Evolutionary conservation across 2,113 vertebrate species (phyloP).

Genomic region (Syngnathus scovelli): DNA sequence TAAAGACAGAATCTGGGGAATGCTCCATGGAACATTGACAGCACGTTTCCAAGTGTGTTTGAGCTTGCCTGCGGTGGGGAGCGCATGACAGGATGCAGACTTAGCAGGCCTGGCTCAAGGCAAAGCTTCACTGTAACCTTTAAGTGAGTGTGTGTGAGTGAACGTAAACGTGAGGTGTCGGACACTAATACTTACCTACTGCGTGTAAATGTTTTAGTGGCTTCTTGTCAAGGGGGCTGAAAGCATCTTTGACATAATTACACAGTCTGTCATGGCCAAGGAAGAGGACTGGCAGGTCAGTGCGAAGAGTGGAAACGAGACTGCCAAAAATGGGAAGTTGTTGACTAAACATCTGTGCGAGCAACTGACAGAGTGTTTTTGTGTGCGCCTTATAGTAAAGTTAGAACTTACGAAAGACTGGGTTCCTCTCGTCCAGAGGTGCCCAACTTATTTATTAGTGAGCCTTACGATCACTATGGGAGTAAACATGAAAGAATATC

Average conservation of each 20-base stretch:
- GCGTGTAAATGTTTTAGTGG: conserved; percentile 48
- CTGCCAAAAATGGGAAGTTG: conserved; percentile 47
- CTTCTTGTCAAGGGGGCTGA: conserved; percentile 42
- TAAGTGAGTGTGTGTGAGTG: conserved; percentile 14
- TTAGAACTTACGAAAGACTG: neutral
- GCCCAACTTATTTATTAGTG: neutral
- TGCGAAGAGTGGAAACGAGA: conserved; percentile 42
- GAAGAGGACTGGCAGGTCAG: conserved; percentile 39
- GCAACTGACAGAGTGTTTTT: conserved; percentile 6
- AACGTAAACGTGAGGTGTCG: conserved; percentile 28
- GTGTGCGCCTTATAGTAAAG: no score
- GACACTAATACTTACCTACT: conserved; percentile 49
- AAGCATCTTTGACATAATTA: conserved; percentile 52
- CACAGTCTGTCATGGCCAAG: conserved; percentile 44
- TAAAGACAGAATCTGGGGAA: conserved; percentile 44
- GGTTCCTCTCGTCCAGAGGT: neutral
- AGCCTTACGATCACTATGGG: no score
- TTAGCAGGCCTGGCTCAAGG: conserved; percentile 19
- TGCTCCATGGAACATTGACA: conserved; percentile 18
- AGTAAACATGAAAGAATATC: no score
- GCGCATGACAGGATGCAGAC: conserved; percentile 35
- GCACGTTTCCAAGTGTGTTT: conserved; percentile 29
- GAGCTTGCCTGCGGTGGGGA: conserved; percentile 25
- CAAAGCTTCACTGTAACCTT: conserved; percentile 33
- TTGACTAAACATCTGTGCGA: conserved; percentile 45